Evolutionary conservation across 2,888 invertebrate species (phyloP), one percentile per base, ranked within the genome.

Genomic region (Nasonovia ribisnigri): DNA sequence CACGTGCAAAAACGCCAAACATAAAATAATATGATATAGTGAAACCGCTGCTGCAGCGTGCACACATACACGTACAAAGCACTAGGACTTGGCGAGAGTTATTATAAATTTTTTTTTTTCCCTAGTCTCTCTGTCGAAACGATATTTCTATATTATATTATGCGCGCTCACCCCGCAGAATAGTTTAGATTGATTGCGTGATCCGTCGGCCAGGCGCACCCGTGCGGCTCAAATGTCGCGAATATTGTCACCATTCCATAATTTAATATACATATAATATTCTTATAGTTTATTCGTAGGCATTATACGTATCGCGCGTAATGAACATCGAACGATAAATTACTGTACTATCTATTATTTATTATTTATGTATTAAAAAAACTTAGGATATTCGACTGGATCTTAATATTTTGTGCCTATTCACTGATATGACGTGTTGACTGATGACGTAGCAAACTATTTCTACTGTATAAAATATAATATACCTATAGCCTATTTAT

Each of bases 1-100:
- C 90, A 90, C 60, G 46, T 90, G 90, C 60, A 24, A 90, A 90
- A 42, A 67, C 67, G 43, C 43, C 29, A 67, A 90, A 67, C 60
- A 57, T 89, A 24, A 90, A 67, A 60, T n/a, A 67, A 60, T 89
- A 16, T n/a, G n/a, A 67, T 46, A 86, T n/a, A 10, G 20, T 29
- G 0, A 26, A 43, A 57, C 42, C 43, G n/a, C 29, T 42, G 57
- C 29, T 1, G 43, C 8, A 54, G 26, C 11, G 4, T 11, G 29
- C 5, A 43, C 29, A 43, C 24, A n/a, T 84, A 13, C 67, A 67
- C 4, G 16, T 20, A 16, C 36, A 20, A 77, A 36, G n/a, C 77
- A 36, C 20, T 36, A 20, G 36, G 20, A 77, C 36, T 77, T 77
- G 77, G 77, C 77, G 36, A 36, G 36, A 42, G 36, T 36, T 2